Evolutionary conservation across 2,113 vertebrate species (phyloP).

Genomic region (Cricetomys ansorgei): DNA sequence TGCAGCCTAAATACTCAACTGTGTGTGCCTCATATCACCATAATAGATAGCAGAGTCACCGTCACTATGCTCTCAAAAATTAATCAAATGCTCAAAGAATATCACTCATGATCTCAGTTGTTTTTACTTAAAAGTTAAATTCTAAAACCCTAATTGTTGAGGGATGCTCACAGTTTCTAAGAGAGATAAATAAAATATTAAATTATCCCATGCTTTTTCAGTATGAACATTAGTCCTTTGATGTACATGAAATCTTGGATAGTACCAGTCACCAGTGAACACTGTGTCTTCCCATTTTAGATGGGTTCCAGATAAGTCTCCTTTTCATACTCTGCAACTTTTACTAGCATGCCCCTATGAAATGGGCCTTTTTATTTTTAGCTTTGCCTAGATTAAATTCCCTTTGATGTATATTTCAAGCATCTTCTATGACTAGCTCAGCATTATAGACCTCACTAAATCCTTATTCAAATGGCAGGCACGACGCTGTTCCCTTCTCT

Average conservation of each 20-base stretch:
- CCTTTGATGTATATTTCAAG: slow-evolving; percentile 80
- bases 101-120: background rate
- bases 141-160: background rate
- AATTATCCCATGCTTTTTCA: slow-evolving; percentile 22
- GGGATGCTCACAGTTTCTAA: background rate
- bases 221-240: slow-evolving; percentile 25
- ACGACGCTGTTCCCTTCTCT: slow-evolving; percentile 55
- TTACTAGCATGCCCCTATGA: slow-evolving; percentile 62
- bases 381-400: slow-evolving; percentile 74
- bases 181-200: slow-evolving; percentile 31
- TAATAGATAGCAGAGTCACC: background rate
- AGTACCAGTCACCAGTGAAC: slow-evolving; percentile 14
- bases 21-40: background rate
- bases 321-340: slow-evolving; percentile 50
- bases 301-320: slow-evolving; percentile 5
- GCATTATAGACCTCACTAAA: slow-evolving; percentile 53
- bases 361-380: slow-evolving; percentile 75
- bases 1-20: background rate
- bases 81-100: background rate
- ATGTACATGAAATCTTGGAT: background rate
- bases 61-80: background rate
- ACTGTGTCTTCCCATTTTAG: background rate
- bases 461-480: slow-evolving; percentile 69
- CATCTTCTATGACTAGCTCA: slow-evolving; percentile 68
- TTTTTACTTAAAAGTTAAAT: slow-evolving; percentile 50